Percentiles rank a stretch among this genome's conserved stretches.
Evolutionary conservation across 92 coral and sea anemone genomes (phyloP).

Genomic region (Zoanthus solanderi): DNA sequence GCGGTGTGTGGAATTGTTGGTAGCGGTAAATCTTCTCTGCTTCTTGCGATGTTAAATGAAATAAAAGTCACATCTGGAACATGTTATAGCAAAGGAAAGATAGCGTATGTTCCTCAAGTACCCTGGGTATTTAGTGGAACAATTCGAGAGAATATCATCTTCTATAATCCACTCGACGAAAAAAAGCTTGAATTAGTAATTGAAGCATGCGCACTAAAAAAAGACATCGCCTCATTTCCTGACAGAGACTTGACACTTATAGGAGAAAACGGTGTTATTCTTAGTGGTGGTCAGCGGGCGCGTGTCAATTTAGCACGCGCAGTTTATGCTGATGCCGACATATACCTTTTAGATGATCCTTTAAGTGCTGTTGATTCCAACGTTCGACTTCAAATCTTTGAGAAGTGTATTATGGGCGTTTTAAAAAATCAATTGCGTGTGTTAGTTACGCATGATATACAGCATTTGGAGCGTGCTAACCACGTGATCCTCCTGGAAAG

Average conservation of each 20-base stretch:
- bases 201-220: background rate
- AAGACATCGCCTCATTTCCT: background rate
- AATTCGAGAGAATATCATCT: background rate
- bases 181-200: background rate
- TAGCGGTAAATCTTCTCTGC: constrained; percentile 15
- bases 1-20: constrained; percentile 18
- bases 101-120: background rate
- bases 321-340: too few species aligned
- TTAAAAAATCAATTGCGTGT: constrained; percentile 9
- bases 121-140: constrained; percentile 1
- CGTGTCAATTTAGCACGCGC: too few species aligned
- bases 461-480: background rate
- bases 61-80: background rate
- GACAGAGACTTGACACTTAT: constrained; percentile 4
- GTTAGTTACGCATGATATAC: background rate
- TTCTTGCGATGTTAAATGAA: background rate
- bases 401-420: constrained; percentile 11
- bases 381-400: background rate
- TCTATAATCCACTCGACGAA: background rate
- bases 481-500: background rate
- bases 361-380: too few species aligned
- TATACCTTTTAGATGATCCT: background rate
- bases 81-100: background rate
- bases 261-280: background rate
- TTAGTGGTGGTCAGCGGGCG: background rate